These are phyloP conservation scores for Podarcis cretensis DNA, from an alignment of 2,113 vertebrate species.

Conservation along the genomic window DNA sequence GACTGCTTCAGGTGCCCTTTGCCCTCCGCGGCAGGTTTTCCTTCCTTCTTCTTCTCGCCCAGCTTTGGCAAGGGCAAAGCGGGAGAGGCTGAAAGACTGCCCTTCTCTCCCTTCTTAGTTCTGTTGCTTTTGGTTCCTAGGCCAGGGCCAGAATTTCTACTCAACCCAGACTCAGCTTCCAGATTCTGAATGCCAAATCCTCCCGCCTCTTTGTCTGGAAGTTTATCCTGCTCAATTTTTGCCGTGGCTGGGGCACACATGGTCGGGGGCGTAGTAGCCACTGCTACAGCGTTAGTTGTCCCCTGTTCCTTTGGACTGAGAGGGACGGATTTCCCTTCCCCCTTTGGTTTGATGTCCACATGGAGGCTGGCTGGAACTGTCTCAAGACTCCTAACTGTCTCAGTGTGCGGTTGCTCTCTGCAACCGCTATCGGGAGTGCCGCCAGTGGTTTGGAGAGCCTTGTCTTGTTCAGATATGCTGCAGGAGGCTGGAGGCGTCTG, in stretches of 20 bases:
- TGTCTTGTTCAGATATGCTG: constrained; percentile 10
- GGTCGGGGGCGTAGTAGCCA: neutral
- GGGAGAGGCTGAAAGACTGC: constrained; percentile 50
- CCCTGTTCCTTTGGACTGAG: constrained; percentile 51
- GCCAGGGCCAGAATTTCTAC: constrained; percentile 33
- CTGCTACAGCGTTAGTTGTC: neutral
- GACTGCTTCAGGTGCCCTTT: constrained; percentile 77
- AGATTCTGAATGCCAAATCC: constrained; percentile 40
- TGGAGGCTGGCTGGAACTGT: neutral
- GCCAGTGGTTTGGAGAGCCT: neutral
- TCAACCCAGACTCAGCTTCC: constrained; percentile 44
- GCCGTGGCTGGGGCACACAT: rapidly evolving
- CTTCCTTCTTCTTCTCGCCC: constrained; percentile 66
- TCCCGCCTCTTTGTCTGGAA: constrained; percentile 2
- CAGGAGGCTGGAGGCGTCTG: neutral
- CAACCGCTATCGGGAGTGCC: constrained; percentile 36
- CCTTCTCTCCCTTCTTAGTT: constrained; percentile 52
- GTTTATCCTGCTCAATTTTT: constrained; percentile 50
- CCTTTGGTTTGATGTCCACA: constrained; percentile 36
- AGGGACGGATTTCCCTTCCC: constrained; percentile 43
- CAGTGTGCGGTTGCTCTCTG: constrained; percentile 41
- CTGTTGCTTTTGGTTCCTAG: constrained; percentile 55
- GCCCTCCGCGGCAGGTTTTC: constrained; percentile 58
- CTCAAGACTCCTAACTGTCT: constrained; percentile 30
- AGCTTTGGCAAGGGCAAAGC: constrained; percentile 56